These are phyloP conservation scores for Dryadula phaetusa DNA, from an alignment of 2,888 invertebrate species.

Conservation along the genomic window DNA sequence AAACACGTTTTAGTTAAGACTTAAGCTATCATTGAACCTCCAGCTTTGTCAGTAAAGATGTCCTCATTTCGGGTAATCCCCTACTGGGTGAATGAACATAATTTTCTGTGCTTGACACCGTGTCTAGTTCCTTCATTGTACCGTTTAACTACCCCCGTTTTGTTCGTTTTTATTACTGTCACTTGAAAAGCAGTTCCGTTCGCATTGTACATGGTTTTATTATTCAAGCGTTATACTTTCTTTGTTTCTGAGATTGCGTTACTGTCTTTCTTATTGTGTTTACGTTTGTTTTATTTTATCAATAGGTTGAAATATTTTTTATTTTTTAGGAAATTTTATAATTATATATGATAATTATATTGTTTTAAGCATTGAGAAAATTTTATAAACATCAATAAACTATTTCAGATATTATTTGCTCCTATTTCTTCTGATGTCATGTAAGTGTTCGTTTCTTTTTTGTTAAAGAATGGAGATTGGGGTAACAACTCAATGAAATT, in stretches of 20 bases:
- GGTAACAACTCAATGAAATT: too few species aligned
- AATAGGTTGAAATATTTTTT: background rate
- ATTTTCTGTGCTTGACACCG: slow-evolving; percentile 82
- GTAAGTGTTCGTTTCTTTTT: too few species aligned
- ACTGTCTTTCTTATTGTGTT: slow-evolving; percentile 26
- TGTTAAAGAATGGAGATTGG: too few species aligned
- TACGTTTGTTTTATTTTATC: background rate
- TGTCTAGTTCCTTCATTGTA: slow-evolving; percentile 74
- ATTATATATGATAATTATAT: too few species aligned
- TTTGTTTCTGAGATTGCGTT: slow-evolving; percentile 35
- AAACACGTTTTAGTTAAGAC: background rate
- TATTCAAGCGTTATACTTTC: slow-evolving; percentile 41
- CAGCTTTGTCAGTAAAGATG: slow-evolving; percentile 61
- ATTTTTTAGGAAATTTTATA: background rate
- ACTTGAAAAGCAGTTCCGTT: slow-evolving; percentile 57
- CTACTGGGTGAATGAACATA: slow-evolving; percentile 79
- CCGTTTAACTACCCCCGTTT: slow-evolving; percentile 63
- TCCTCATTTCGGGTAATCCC: slow-evolving; percentile 78
- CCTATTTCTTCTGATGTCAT: too few species aligned
- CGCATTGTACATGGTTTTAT: slow-evolving; percentile 48
- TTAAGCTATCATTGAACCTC: background rate
- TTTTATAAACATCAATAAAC: too few species aligned
- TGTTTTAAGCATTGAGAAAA: too few species aligned
- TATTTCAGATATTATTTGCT: too few species aligned
- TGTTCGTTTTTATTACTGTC: slow-evolving; percentile 74